phyloP scores from a whole-genome alignment of 1,140 invertebrate species.

The Ips nitidus region DNA sequence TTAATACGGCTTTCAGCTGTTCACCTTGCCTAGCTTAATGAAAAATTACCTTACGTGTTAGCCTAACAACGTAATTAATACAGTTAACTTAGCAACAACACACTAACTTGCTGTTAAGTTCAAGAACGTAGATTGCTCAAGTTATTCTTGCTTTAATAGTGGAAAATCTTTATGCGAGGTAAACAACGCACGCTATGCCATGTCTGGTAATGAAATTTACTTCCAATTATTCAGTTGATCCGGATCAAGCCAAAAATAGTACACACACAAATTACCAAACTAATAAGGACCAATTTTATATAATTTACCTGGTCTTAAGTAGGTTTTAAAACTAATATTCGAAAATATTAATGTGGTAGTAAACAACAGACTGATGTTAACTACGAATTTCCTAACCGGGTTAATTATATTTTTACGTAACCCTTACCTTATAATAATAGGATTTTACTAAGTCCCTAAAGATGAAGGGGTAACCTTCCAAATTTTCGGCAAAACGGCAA shows the following conservation, averaged over 20 bases:
- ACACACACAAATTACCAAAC: too few species aligned
- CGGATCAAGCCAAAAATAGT: slow-evolving; percentile 12
- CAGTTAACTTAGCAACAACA: slow-evolving; percentile 2
- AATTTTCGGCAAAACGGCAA: too few species aligned
- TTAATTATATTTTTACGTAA: too few species aligned
- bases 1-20: slow-evolving; percentile 1
- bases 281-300: too few species aligned
- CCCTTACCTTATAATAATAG: too few species aligned
- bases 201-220: slow-evolving; percentile 16
- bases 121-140: slow-evolving; percentile 7
- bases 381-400: too few species aligned
- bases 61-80: slow-evolving; percentile 20
- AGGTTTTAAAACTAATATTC: too few species aligned
- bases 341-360: too few species aligned
- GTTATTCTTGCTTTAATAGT: slow-evolving; percentile 17
- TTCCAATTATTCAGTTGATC: slow-evolving; percentile 9
- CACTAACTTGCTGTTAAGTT: slow-evolving; percentile 13
- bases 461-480: too few species aligned
- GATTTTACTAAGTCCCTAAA: too few species aligned
- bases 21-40: slow-evolving; percentile 1
- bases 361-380: too few species aligned
- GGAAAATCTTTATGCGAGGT: slow-evolving; percentile 14
- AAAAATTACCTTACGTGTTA: slow-evolving; percentile 16
- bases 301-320: too few species aligned
- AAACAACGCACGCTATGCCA: slow-evolving; percentile 18